Evolutionary conservation across 2,113 vertebrate genomes (phyloP).

Genomic region (Phyllostomus discolor): DNA sequence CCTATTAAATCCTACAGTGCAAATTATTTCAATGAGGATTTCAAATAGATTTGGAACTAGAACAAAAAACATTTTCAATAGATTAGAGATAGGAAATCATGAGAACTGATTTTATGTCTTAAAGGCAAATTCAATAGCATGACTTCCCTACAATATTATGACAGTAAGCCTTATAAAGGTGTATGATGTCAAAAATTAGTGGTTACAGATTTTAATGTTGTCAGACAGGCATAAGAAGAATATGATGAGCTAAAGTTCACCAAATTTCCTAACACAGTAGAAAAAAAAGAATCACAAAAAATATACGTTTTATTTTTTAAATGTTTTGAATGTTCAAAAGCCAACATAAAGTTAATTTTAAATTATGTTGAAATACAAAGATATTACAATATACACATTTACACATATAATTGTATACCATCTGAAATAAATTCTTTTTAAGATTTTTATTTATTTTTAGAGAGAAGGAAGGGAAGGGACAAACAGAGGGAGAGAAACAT

Average conservation of each 20-base stretch:
- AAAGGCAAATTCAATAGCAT: neutral
- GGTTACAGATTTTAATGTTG: neutral
- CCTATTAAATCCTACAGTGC: neutral
- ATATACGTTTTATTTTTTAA: neutral
- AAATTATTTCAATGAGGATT: neutral
- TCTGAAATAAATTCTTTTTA: neutral
- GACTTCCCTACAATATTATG: slow-evolving; percentile 5
- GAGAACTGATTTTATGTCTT: neutral
- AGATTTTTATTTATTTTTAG: no score
- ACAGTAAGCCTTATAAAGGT: neutral
- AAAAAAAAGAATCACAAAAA: neutral
- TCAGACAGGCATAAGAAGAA: neutral
- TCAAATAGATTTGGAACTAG: neutral
- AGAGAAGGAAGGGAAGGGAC: no score
- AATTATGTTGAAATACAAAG: neutral
- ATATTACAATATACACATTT: neutral
- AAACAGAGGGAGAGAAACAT: no score
- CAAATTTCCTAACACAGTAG: neutral
- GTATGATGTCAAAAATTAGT: neutral
- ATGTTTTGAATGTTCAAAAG: slow-evolving; percentile 21
- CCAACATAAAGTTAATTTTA: slow-evolving; percentile 1
- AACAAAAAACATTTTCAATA: slow-evolving; percentile 11
- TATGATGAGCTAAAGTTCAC: neutral
- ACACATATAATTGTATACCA: neutral
- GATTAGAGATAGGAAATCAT: neutral